phyloP scores from a whole-genome alignment of 2,113 vertebrate genomes.

The Poeciliopsis turrubarensis region DNA sequence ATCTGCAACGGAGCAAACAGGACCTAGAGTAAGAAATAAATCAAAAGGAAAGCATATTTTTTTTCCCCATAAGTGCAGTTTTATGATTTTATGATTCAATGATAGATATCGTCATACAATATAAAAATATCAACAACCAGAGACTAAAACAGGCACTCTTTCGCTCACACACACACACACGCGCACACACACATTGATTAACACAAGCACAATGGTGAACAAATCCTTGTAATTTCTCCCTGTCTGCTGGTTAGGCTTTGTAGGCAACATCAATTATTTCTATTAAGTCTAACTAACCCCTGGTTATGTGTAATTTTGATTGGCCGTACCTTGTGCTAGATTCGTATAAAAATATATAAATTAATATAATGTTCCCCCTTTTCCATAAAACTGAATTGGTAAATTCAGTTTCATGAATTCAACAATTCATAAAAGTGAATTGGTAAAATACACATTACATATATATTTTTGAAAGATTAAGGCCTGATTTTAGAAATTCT shows the following conservation, averaged over 20 bases:
- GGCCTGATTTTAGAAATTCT: no score
- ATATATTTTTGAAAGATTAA: not conserved
- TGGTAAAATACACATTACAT: no score
- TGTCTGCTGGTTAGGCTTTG: constrained; percentile 36
- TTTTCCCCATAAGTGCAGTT: not conserved
- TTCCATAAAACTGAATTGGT: not conserved
- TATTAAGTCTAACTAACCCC: not conserved
- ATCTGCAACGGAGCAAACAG: no score
- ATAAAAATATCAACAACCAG: constrained; percentile 6
- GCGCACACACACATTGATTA: not conserved
- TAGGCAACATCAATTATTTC: constrained; percentile 10
- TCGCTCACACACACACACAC: not conserved
- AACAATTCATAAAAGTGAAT: no score
- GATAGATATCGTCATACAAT: constrained; percentile 21
- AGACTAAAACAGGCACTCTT: constrained; percentile 7
- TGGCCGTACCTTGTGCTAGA: not conserved
- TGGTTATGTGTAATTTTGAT: not conserved
- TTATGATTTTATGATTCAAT: constrained; percentile 22
- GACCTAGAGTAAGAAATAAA: not conserved
- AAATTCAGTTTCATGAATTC: no score
- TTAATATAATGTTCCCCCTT: not conserved
- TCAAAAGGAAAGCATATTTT: not conserved
- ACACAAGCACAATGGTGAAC: constrained; percentile 11
- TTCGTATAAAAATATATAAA: not conserved
- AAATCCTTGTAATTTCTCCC: constrained; percentile 32